Conservation (phyloP, 2,113 vertebrate genomes). For the Brachionichthys hirsutus region DNA sequence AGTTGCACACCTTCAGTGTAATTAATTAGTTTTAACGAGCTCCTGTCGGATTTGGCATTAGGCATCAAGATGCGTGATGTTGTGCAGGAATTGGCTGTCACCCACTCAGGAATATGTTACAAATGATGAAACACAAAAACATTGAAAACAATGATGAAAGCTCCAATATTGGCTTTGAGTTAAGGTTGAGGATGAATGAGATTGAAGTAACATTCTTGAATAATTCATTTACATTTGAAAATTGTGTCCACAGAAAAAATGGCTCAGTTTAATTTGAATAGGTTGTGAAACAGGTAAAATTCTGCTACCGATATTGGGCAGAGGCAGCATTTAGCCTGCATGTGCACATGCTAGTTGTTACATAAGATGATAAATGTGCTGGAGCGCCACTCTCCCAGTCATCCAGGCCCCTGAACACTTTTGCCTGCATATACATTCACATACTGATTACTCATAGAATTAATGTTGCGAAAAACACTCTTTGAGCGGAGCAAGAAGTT, state of each 20-base stretch:
- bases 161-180: slow-evolving; percentile 7
- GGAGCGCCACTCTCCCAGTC: slow-evolving; percentile 42
- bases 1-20: slow-evolving; percentile 11
- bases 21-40: slow-evolving; percentile 26
- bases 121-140: too few relatives aligned
- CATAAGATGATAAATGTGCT: slow-evolving; percentile 71
- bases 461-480: background rate
- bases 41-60: slow-evolving; percentile 12
- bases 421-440: slow-evolving; percentile 2
- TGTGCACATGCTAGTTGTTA: slow-evolving; percentile 68
- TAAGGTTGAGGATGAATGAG: slow-evolving; percentile 23
- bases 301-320: slow-evolving; percentile 20
- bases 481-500: background rate
- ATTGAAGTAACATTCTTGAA: background rate
- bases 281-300: background rate
- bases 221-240: slow-evolving; percentile 2
- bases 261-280: background rate
- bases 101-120: background rate
- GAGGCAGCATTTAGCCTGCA: slow-evolving; percentile 38
- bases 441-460: background rate
- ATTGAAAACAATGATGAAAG: slow-evolving; percentile 10
- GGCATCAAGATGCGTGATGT: background rate
- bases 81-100: background rate
- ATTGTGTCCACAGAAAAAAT: background rate
- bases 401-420: slow-evolving; percentile 17